Evolutionary conservation across 2,113 vertebrate genomes (phyloP).

Genomic region (Daboia siamensis): DNA sequence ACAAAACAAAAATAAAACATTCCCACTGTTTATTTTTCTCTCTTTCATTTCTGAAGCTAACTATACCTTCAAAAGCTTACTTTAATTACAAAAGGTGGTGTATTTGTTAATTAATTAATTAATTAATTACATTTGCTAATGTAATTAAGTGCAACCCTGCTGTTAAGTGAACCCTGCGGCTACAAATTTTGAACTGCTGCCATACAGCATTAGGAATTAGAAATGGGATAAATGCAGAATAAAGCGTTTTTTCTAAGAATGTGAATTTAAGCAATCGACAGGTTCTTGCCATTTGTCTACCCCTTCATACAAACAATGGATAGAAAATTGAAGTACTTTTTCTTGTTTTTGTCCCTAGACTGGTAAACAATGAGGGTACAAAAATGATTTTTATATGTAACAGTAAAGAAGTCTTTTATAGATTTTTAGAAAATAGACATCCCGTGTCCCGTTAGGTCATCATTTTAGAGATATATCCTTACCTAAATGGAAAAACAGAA

Average conservation of each 20-base stretch:
- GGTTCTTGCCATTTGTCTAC: neutral
- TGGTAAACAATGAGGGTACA: neutral
- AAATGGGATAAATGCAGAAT: neutral
- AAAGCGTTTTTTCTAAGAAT: neutral
- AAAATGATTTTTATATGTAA: neutral
- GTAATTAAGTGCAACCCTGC: neutral
- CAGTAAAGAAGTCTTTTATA: neutral
- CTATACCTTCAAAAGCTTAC: neutral
- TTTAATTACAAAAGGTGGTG: neutral
- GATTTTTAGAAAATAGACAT: no score
- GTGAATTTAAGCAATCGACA: neutral
- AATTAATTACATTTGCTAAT: neutral
- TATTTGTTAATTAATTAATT: neutral
- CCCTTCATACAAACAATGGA: neutral
- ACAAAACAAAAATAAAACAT: neutral
- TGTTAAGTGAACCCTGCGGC: neutral
- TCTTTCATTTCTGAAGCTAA: neutral
- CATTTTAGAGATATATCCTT: no score
- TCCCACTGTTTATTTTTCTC: neutral
- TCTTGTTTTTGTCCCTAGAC: neutral
- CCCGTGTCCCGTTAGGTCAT: no score
- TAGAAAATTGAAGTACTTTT: neutral
- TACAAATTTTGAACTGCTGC: neutral
- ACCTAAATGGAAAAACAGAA: no score
- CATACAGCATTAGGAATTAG: no score